Evolutionary conservation across 2,888 invertebrate species (phyloP), one percentile per base, ranked within the genome.

Genomic region (Muschampia plurimacula): DNA sequence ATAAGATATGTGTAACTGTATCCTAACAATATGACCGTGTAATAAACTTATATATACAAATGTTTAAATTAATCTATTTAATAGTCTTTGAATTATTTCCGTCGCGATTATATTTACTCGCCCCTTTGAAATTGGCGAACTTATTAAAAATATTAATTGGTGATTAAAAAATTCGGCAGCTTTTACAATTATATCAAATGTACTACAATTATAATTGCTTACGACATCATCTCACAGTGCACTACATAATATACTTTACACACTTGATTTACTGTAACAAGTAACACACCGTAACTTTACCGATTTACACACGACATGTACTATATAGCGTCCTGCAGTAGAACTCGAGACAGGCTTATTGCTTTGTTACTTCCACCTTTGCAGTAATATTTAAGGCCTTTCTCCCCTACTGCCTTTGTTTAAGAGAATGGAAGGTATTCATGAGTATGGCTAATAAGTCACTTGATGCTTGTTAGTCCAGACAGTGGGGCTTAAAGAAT

Each of bases 351-450:
- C 72, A 67, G 67, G 67, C 72, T 72, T 72, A 72, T 72, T 72
- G 72, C 72, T 67, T 72, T 60, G 72, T 72, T 72, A 67, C 67
- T 72, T 72, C 72, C 72, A 67, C 67, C 72, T 72, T 72, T 62
- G 41, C 67, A 67, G 72, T 72, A 52, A 72, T 72, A 72, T 72
- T 72, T 72, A 72, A 67, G 67, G 49, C 67, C 72, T 67, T 62
- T 72, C 72, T 67, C 72, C 72, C 71, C 55, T 41, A n/a, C 62
- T 28, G 72, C 67, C 72, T 72, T 72, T 72, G 72, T 72, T 71
- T 71, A 66, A 71, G 39, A 60, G 62, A 67, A 67, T 72, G 66
- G 71, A 62, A 67, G 62, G 72, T 67, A 72, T 72, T 67, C 72
- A 72, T 62, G 72, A 72, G 60, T 72, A 67, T 62, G 67, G 72